These are phyloP conservation scores for Zelleria hepariella DNA, from an alignment of 2,888 invertebrate species.

Conservation along the genomic window DNA sequence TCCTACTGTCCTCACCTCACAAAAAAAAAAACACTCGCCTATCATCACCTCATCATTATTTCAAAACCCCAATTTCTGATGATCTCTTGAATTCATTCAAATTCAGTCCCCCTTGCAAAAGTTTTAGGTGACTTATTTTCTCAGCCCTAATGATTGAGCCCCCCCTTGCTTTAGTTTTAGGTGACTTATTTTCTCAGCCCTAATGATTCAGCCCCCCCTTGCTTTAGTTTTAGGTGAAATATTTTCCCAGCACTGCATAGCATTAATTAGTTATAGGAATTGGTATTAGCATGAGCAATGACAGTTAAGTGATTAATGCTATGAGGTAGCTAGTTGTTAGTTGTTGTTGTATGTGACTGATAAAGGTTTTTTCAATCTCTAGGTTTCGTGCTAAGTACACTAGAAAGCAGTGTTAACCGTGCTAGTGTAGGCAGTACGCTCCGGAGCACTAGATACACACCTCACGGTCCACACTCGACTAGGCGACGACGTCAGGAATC, in stretches of 20 bases:
- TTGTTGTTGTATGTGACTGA: slow-evolving; percentile 48
- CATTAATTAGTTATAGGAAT: slow-evolving; percentile 39
- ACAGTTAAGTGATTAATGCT: slow-evolving; percentile 55
- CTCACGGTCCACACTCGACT: slow-evolving; percentile 64
- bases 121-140: too few species aligned
- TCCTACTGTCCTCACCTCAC: too few species aligned
- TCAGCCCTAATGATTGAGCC: neutral
- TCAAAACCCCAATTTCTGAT: too few species aligned
- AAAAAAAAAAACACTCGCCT: too few species aligned
- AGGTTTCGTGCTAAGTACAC: slow-evolving; percentile 73
- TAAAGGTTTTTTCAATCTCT: slow-evolving; percentile 68
- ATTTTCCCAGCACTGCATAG: slow-evolving; percentile 42
- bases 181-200: neutral
- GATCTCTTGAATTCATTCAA: too few species aligned
- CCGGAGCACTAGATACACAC: slow-evolving; percentile 69
- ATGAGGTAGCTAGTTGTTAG: slow-evolving; percentile 53
- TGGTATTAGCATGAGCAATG: neutral
- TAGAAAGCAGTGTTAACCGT: slow-evolving; percentile 67
- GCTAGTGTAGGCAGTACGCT: slow-evolving; percentile 73
- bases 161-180: too few species aligned
- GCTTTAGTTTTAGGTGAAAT: neutral
- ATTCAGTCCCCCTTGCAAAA: too few species aligned
- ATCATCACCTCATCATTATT: too few species aligned
- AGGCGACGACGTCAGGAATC: slow-evolving; percentile 67
- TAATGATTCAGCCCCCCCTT: neutral